These are phyloP conservation scores for Napeogenes sylphis DNA, from an alignment of 2,888 invertebrate genomes.

Conservation along the genomic window DNA sequence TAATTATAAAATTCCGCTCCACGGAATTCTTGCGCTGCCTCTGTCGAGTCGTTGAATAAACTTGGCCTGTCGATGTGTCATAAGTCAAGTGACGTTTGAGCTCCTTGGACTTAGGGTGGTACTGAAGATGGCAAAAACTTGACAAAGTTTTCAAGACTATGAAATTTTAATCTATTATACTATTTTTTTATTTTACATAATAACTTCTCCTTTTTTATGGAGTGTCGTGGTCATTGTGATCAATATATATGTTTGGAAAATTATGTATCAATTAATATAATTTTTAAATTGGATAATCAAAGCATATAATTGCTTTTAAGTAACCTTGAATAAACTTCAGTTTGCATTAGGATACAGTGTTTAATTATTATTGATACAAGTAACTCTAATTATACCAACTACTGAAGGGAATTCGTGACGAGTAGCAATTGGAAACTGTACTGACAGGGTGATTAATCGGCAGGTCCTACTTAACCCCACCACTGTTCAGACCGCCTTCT, in stretches of 20 bases:
- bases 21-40: constrained; percentile 47
- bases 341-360: constrained; percentile 3
- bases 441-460: constrained; percentile 76
- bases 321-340: constrained; percentile 1
- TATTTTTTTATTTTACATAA: background rate
- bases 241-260: no score
- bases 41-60: constrained; percentile 67
- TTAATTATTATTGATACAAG: constrained; percentile 28
- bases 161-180: constrained; percentile 14
- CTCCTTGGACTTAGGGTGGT: constrained; percentile 36
- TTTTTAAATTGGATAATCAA: no score
- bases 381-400: constrained; percentile 33
- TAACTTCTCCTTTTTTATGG: no score
- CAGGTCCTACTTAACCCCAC: constrained; percentile 74
- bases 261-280: no score
- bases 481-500: constrained; percentile 68
- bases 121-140: constrained; percentile 26
- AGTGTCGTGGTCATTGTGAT: no score
- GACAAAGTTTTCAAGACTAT: constrained; percentile 12
- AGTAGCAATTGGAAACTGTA: constrained; percentile 71
- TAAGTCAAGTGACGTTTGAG: constrained; percentile 70
- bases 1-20: constrained; percentile 39
- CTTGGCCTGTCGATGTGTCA: constrained; percentile 76
- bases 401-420: constrained; percentile 63
- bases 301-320: background rate